phyloP scores from a whole-genome alignment of 2,797 vertebrate species.

The Pseudochirops cupreus region DNA sequence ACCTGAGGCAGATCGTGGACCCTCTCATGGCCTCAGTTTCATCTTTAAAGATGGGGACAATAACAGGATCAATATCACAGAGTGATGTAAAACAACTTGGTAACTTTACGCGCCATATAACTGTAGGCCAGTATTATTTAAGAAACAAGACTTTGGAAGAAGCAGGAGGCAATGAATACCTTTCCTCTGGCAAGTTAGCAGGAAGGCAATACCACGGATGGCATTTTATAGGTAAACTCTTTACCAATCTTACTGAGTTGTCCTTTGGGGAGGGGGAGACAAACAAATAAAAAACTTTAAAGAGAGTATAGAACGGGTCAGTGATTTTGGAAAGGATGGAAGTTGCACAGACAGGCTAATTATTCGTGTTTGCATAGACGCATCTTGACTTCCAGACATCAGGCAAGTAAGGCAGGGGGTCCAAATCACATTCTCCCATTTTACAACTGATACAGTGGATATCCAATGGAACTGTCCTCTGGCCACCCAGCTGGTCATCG shows the following conservation, averaged over 20 bases:
- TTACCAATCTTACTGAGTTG: constrained; percentile 21
- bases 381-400: background rate
- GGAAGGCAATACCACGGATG: constrained; percentile 21
- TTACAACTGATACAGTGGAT: background rate
- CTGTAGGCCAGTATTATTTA: background rate
- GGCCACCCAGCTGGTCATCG: background rate
- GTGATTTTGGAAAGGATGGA: background rate
- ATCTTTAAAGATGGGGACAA: too few species aligned
- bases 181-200: constrained; percentile 34
- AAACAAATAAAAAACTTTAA: constrained; percentile 1
- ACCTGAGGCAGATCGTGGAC: too few species aligned
- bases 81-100: background rate
- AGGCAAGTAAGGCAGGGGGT: background rate
- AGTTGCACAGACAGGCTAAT: background rate
- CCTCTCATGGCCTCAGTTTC: too few species aligned
- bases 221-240: background rate
- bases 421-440: background rate
- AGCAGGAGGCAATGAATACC: constrained; percentile 13
- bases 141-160: background rate
- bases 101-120: background rate
- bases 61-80: background rate
- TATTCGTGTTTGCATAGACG: background rate
- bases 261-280: background rate
- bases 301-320: background rate
- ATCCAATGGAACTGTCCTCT: background rate